Evolutionary conservation across 1,140 invertebrate genomes (phyloP).

Genomic region (Rhizoglyphus robini): DNA sequence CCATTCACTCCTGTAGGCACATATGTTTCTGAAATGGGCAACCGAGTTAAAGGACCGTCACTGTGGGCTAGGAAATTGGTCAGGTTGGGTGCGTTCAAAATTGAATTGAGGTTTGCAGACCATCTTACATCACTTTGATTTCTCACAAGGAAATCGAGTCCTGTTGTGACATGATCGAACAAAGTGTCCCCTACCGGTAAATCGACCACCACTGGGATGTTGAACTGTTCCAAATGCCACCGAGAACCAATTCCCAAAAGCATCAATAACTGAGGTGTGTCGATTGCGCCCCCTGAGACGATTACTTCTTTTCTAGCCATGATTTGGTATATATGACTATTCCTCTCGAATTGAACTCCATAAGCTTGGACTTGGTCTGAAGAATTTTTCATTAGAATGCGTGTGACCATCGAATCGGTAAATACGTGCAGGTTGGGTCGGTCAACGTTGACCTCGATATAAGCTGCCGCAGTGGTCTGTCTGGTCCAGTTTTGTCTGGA

Average conservation of each 20-base stretch:
- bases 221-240: slow-evolving; percentile 32
- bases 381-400: slow-evolving; percentile 60
- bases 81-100: too few species aligned
- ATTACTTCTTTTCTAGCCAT: slow-evolving; percentile 59
- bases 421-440: slow-evolving; percentile 70
- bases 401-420: slow-evolving; percentile 64
- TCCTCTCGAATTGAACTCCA: slow-evolving; percentile 54
- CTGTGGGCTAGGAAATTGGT: not conserved
- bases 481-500: slow-evolving; percentile 64
- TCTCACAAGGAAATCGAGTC: not conserved
- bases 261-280: too few species aligned
- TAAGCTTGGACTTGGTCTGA: slow-evolving; percentile 63
- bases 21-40: not conserved
- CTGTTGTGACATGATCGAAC: slow-evolving; percentile 9
- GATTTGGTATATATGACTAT: slow-evolving; percentile 47
- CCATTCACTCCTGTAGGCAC: not conserved
- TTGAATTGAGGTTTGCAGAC: not conserved
- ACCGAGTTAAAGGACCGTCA: slow-evolving; percentile 9
- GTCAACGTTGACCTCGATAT: slow-evolving; percentile 61
- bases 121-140: not conserved
- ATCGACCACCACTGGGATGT: slow-evolving; percentile 27
- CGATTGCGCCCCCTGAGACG: slow-evolving; percentile 60
- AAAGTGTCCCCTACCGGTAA: slow-evolving; percentile 20
- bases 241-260: too few species aligned
- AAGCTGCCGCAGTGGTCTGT: slow-evolving; percentile 77